Conservation (phyloP, 2,797 vertebrate species). For the Fistularia tabacaria region DNA sequence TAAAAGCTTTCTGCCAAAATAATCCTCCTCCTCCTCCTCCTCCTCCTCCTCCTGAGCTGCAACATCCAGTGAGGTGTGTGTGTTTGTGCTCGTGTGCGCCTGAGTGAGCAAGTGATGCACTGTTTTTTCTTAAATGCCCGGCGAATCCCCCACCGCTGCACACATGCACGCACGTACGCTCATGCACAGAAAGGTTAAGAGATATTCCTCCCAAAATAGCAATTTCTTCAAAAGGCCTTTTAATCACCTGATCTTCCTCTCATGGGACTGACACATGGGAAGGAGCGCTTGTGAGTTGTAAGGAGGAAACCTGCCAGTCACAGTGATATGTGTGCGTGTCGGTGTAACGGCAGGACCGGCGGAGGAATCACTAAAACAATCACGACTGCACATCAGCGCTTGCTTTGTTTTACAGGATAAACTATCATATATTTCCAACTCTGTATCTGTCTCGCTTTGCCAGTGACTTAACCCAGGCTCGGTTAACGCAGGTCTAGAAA, state of each 20-base stretch:
- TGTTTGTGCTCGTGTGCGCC: conserved; percentile 6
- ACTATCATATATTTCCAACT: conserved; percentile 50
- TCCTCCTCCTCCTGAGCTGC: conserved; percentile 39
- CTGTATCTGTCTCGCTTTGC: too few relatives aligned
- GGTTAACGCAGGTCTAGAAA: too few relatives aligned
- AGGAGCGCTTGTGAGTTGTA: conserved; percentile 14
- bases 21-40: conserved; percentile 24
- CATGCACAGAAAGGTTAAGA: conserved; percentile 21
- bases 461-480: conserved; percentile 4
- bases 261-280: conserved; percentile 23
- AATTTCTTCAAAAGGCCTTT: conserved; percentile 54
- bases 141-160: conserved; percentile 36
- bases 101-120: conserved; percentile 1
- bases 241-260: conserved; percentile 48
- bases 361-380: conserved; percentile 67
- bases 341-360: conserved; percentile 30
- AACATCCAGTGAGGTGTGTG: conserved; percentile 35
- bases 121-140: conserved; percentile 34
- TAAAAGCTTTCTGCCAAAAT: conserved; percentile 63
- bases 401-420: conserved; percentile 43
- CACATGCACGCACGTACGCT: conserved; percentile 1
- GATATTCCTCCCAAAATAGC: conserved; percentile 27
- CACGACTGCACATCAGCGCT: conserved; percentile 49
- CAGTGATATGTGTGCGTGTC: conserved; percentile 21
- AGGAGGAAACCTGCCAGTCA: conserved; percentile 9